Conservation (phyloP, 2,888 invertebrate species). For the Shargacucullia verbasci region DNA sequence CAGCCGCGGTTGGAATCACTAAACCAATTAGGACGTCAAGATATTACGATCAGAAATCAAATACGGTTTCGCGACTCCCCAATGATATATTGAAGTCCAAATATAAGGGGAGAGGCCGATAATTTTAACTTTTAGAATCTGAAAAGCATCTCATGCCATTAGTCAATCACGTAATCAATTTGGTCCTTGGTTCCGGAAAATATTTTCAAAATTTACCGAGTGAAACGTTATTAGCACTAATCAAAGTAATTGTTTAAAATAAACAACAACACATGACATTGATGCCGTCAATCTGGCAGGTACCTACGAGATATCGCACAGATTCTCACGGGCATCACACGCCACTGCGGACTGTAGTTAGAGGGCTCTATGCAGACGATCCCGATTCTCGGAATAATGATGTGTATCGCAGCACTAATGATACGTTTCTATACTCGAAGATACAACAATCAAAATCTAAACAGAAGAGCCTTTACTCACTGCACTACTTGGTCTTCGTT, state of each 20-base stretch:
- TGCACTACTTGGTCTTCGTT: conserved; percentile 33
- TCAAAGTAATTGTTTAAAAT: conserved; percentile 4
- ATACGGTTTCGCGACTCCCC: no score
- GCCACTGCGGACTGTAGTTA: conserved; percentile 61
- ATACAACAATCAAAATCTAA: conserved; percentile 62
- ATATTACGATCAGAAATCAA: no score
- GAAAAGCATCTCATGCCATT: no score
- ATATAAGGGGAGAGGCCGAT: no score
- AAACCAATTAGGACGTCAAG: no score
- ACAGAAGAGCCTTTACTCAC: conserved; percentile 16
- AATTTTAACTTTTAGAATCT: no score
- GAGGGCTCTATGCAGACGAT: conserved; percentile 61
- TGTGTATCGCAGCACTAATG: conserved; percentile 73
- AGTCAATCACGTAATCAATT: no score
- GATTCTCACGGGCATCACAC: conserved; percentile 76
- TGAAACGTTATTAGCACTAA: not conserved
- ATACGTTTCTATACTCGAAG: conserved; percentile 67
- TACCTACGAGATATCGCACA: conserved; percentile 74
- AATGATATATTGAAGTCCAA: no score
- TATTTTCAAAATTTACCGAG: not conserved
- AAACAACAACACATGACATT: conserved; percentile 26
- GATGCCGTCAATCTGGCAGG: conserved; percentile 47
- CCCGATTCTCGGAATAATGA: conserved; percentile 76
- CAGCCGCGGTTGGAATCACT: no score
- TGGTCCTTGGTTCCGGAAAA: not conserved